Evolutionary conservation across 2,797 vertebrate genomes (phyloP).

Genomic region (Urophycis tenuis): DNA sequence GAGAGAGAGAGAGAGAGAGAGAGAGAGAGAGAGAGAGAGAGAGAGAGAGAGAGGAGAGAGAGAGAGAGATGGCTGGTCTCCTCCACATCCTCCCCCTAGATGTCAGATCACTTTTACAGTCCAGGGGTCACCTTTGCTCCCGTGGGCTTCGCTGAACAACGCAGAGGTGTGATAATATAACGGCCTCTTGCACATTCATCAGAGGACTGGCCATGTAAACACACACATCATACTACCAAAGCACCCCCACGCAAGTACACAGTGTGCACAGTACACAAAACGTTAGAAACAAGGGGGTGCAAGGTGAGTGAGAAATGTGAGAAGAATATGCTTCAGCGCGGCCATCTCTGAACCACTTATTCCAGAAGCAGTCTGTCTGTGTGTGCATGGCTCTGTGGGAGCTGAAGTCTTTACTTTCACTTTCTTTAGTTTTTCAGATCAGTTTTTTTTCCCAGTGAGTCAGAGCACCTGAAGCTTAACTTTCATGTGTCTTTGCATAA

Average conservation of each 20-base stretch:
- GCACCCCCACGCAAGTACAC: no score
- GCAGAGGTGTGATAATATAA: neutral
- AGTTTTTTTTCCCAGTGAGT: no score
- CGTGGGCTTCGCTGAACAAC: neutral
- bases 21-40: no score
- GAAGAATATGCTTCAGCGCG: neutral
- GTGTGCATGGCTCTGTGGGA: neutral
- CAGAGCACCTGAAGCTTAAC: no score
- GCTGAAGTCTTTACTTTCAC: neutral
- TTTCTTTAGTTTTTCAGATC: neutral
- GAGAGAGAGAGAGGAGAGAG: no score
- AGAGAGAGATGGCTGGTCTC: no score
- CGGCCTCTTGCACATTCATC: neutral
- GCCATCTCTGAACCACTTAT: no score
- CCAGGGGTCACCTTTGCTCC: neutral
- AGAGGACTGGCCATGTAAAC: neutral
- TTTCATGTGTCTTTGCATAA: no score
- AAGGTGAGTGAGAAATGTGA: neutral
- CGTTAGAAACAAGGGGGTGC: neutral
- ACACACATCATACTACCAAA: neutral
- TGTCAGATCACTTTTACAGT: no score
- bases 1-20: no score
- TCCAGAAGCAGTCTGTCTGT: neutral
- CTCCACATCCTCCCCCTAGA: no score
- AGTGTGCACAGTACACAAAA: neutral